phyloP scores from a whole-genome alignment of 2,888 invertebrate species.

The Drosophila mayaguana region DNA sequence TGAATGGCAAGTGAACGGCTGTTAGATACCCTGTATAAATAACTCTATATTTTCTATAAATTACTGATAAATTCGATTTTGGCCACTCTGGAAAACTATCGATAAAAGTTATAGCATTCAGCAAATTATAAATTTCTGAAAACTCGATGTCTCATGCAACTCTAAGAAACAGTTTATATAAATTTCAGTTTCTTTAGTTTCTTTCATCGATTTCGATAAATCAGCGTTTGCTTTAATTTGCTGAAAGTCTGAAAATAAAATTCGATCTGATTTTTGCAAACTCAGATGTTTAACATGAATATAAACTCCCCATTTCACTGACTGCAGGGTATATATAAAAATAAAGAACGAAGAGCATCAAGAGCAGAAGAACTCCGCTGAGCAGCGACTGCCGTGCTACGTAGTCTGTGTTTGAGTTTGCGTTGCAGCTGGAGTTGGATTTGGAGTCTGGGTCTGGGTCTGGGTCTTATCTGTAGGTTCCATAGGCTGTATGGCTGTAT shows the following conservation, averaged over 20 bases:
- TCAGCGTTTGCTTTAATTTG: too few relatives aligned
- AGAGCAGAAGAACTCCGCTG: constrained; percentile 29
- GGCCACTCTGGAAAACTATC: too few relatives aligned
- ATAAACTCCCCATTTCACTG: neutral
- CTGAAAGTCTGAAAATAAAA: too few relatives aligned
- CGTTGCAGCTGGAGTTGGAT: neutral
- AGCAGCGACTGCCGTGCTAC: constrained; percentile 72
- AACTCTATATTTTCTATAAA: too few relatives aligned
- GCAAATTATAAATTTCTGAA: too few relatives aligned
- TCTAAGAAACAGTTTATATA: too few relatives aligned
- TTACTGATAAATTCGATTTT: too few relatives aligned
- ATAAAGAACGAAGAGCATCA: constrained; percentile 5
- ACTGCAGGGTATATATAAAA: constrained; percentile 11
- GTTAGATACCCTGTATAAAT: constrained; percentile 9
- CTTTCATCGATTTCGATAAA: too few relatives aligned
- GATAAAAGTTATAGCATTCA: too few relatives aligned
- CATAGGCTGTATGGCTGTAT: constrained; percentile 31
- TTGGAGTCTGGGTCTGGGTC: constrained; percentile 6
- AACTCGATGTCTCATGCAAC: too few relatives aligned
- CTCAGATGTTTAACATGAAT: neutral
- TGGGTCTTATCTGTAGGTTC: constrained; percentile 44
- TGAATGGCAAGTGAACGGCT: neutral
- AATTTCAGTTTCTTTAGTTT: too few relatives aligned
- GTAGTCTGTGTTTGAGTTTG: constrained; percentile 34
- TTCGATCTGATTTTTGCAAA: too few relatives aligned